These are phyloP conservation scores for Drymonia ruficornis DNA, from an alignment of 2,888 invertebrate genomes.

Conservation along the genomic window DNA sequence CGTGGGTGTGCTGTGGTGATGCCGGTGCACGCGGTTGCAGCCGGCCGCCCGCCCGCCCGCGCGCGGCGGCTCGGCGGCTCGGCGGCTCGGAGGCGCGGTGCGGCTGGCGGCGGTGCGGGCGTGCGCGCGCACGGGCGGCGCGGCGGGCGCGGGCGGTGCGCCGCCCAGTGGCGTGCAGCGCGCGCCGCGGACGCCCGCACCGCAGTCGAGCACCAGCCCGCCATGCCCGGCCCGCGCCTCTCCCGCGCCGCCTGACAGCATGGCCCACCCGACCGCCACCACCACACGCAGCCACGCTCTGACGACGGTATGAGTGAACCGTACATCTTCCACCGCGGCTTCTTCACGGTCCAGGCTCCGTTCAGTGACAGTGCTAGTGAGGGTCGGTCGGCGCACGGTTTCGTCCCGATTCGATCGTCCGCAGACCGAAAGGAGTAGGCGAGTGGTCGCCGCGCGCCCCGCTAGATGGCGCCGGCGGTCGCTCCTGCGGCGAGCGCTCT, in stretches of 20 bases:
- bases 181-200: constrained; percentile 84
- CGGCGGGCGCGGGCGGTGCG: constrained; percentile 72
- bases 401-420: constrained; percentile 82
- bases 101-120: constrained; percentile 59
- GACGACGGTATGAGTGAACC: constrained; percentile 79
- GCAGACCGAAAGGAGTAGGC: constrained; percentile 77
- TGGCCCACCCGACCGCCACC: constrained; percentile 83
- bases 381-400: constrained; percentile 66
- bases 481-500: constrained; percentile 82
- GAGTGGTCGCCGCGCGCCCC: constrained; percentile 78
- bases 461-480: constrained; percentile 81
- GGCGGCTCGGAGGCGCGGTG: constrained; percentile 53
- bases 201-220: constrained; percentile 83
- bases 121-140: constrained; percentile 66
- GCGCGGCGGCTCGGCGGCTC: too few species aligned
- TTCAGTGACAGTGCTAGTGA: constrained; percentile 76
- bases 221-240: constrained; percentile 84
- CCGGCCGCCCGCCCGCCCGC: too few species aligned
- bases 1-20: constrained; percentile 51
- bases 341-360: constrained; percentile 42
- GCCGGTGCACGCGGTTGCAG: constrained; percentile 67
- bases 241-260: constrained; percentile 84
- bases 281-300: constrained; percentile 84
- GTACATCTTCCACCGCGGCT: constrained; percentile 31
- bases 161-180: constrained; percentile 82